Evolutionary conservation across 1,140 invertebrate species (phyloP).

Genomic region (Hesperophylax magnus): DNA sequence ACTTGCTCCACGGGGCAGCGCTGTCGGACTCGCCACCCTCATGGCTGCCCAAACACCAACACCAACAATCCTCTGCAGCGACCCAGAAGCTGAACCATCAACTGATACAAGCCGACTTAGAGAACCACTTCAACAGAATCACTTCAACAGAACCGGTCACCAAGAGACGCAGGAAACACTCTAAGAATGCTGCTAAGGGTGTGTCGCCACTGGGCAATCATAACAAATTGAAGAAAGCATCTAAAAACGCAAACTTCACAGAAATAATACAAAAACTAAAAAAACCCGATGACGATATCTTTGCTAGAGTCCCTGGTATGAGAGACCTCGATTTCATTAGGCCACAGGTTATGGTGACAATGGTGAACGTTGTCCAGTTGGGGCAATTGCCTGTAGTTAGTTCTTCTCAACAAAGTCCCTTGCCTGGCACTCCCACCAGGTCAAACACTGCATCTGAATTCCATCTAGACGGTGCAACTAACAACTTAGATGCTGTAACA

Average conservation of each 20-base stretch:
- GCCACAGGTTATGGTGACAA: slow-evolving; percentile 57
- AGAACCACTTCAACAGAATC: slow-evolving; percentile 22
- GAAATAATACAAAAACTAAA: background rate
- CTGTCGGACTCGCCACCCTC: slow-evolving; percentile 71
- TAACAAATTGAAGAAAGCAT: slow-evolving; percentile 9
- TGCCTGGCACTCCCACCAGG: slow-evolving; percentile 65
- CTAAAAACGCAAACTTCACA: background rate
- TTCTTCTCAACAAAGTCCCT: slow-evolving; percentile 66
- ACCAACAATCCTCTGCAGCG: slow-evolving; percentile 58
- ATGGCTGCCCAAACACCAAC: slow-evolving; percentile 65
- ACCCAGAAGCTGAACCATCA: background rate
- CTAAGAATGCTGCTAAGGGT: background rate
- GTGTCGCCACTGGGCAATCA: slow-evolving; percentile 5
- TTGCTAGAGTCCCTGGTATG: slow-evolving; percentile 56
- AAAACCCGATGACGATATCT: slow-evolving; percentile 25
- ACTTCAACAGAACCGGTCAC: background rate
- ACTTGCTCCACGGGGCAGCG: slow-evolving; percentile 66
- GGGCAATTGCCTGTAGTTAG: slow-evolving; percentile 65
- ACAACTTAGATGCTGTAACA: too few species aligned
- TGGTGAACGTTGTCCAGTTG: slow-evolving; percentile 68
- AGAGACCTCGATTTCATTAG: slow-evolving; percentile 62
- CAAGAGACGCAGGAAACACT: slow-evolving; percentile 1
- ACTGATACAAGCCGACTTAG: background rate
- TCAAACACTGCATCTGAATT: slow-evolving; percentile 59
- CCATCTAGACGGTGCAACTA: background rate